Evolutionary conservation across 2,797 vertebrate genomes (phyloP), one percentile per base, ranked within the genome.

Genomic region (Lateolabrax maculatus): DNA sequence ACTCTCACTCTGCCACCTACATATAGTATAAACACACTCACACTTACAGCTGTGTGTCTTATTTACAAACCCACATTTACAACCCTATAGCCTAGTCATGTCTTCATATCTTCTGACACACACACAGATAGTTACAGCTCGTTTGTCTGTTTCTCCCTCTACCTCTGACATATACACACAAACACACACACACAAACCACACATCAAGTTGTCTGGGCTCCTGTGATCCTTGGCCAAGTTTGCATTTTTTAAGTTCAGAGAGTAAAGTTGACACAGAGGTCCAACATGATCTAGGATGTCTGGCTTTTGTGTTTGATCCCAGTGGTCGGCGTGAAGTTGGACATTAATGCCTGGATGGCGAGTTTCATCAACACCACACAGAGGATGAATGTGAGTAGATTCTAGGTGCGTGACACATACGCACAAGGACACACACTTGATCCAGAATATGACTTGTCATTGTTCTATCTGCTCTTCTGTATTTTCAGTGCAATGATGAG

Each of bases 251-350:
- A 11, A 82, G 92, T 89, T 92, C 90, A 91, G 77, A 85, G 91
- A 84, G 90, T 87, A 90, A 88, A 93, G 93, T 93, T 93, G 85
- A 93, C 39, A 18, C 49, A 65, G 86, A 75, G 92, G 86, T 89
- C 83, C 65, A 6, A 25, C 61, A 64, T 92, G 93, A 94, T 92
- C 63, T 71, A 90, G 64, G 53, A 67, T 70, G 89, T 90, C 91
- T 93, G 85, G 83, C 64, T 81, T 76, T 77, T 86, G 51, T 91
- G 61, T 87, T 90, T 86, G 51, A 78, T 94, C 94, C 74, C 91
- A 99, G 98, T 99, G 95, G 97, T 98, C 68, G 98, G 98, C 77
- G 95, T 98, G 86, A 97, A 97, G 95, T 93, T 99, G 94, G 96
- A 97, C 79, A 86, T 97, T 77, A 89, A 44, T 64, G 92, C 77